Conservation (phyloP, 2,113 vertebrate genomes). For the Malurus cyaneus region DNA sequence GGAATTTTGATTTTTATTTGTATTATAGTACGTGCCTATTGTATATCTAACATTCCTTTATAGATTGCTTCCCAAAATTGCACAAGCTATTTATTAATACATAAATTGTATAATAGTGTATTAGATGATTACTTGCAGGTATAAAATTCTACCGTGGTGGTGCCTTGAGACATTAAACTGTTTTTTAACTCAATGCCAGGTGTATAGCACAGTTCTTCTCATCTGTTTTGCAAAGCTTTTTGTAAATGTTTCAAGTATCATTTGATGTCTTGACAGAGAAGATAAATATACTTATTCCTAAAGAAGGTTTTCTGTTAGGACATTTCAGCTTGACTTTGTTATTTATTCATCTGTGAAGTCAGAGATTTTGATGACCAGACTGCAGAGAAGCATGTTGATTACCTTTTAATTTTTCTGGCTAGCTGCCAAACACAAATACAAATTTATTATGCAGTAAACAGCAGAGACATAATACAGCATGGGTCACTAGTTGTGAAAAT, state of each 20-base stretch:
- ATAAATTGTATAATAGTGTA: slow-evolving; percentile 63
- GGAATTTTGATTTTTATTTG: slow-evolving; percentile 75
- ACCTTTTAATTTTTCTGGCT: slow-evolving; percentile 69
- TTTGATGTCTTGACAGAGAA: slow-evolving; percentile 42
- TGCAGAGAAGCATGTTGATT: slow-evolving; percentile 57
- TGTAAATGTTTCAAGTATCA: slow-evolving; percentile 50
- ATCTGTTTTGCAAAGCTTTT: slow-evolving; percentile 49
- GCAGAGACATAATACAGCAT: slow-evolving; percentile 33
- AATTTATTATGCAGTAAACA: slow-evolving; percentile 57
- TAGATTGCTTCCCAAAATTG: slow-evolving; percentile 75
- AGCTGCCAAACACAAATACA: slow-evolving; percentile 53
- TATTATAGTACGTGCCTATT: slow-evolving; percentile 81
- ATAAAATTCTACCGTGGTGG: slow-evolving; percentile 78
- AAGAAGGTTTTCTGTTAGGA: slow-evolving; percentile 19
- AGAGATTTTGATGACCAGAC: slow-evolving; percentile 56
- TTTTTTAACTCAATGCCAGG: slow-evolving; percentile 70
- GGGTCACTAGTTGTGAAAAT: slow-evolving; percentile 72
- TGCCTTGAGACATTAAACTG: slow-evolving; percentile 86
- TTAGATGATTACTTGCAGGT: slow-evolving; percentile 69
- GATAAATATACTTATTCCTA: neutral
- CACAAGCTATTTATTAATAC: slow-evolving; percentile 71
- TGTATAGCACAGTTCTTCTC: slow-evolving; percentile 63
- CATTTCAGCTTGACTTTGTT: slow-evolving; percentile 43
- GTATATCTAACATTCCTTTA: slow-evolving; percentile 77
- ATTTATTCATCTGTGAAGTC: slow-evolving; percentile 18